phyloP scores from a whole-genome alignment of 1,140 invertebrate genomes.

The Nebria ingens region DNA sequence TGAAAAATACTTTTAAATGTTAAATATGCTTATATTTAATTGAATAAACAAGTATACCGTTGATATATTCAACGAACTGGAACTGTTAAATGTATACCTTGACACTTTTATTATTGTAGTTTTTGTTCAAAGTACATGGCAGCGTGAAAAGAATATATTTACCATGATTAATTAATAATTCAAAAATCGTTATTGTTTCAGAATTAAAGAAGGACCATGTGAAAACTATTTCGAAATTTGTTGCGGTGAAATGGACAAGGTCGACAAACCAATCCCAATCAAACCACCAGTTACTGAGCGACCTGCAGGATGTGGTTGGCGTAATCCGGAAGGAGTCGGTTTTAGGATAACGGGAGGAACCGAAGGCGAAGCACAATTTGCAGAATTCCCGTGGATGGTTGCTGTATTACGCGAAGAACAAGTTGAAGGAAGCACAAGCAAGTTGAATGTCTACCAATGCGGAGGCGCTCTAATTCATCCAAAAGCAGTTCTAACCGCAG shows the following conservation, averaged over 20 bases:
- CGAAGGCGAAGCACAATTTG: slow-evolving; percentile 53
- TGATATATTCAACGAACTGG: too few species aligned
- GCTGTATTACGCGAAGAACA: slow-evolving; percentile 55
- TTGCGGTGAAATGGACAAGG: slow-evolving; percentile 37
- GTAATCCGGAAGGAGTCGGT: slow-evolving; percentile 52
- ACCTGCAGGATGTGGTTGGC: slow-evolving; percentile 43
- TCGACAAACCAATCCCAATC: slow-evolving; percentile 25
- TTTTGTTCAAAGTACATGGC: too few species aligned
- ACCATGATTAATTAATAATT: too few species aligned
- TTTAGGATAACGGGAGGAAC: slow-evolving; percentile 52
- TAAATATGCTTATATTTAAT: too few species aligned
- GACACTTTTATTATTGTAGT: too few species aligned
- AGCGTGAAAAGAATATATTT: too few species aligned
- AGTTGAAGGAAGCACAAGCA: slow-evolving; percentile 38
- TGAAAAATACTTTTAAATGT: too few species aligned
- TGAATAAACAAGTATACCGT: too few species aligned
- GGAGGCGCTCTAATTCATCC: slow-evolving; percentile 66
- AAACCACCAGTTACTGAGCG: slow-evolving; percentile 19
- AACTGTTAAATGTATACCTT: too few species aligned
- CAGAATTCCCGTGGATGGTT: slow-evolving; percentile 77
- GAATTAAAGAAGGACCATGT: slow-evolving; percentile 43
- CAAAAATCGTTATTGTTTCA: too few species aligned
- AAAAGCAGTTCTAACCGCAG: slow-evolving; percentile 58
- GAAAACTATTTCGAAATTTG: slow-evolving; percentile 53
- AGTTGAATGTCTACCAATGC: slow-evolving; percentile 58